Percentiles rank a stretch among this genome's conserved stretches.
These are phyloP conservation scores for Mystacornis crossleyi DNA, from an alignment of 2,113 vertebrate genomes.

Conservation along the genomic window DNA sequence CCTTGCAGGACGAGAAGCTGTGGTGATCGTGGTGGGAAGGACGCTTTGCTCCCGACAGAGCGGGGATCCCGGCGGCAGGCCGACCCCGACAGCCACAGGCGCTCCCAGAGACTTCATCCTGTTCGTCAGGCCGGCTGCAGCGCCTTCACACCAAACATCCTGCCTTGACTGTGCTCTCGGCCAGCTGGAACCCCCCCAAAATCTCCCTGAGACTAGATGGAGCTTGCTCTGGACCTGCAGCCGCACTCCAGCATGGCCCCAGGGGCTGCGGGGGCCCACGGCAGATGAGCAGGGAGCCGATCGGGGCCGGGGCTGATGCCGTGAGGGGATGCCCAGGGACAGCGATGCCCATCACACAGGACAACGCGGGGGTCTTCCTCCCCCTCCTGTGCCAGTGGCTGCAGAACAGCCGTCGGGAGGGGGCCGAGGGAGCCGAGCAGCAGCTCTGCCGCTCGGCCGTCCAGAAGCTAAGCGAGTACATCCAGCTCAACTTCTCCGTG, in stretches of 20 bases:
- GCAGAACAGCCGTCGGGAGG: conserved; percentile 67
- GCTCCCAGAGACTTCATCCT: neutral
- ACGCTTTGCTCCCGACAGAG: neutral
- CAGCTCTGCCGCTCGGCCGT: conserved; percentile 84
- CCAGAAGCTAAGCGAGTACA: conserved; percentile 91
- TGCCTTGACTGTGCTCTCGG: neutral
- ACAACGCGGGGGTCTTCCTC: conserved; percentile 89
- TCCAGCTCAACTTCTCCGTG: conserved; percentile 90
- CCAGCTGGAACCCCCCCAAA: neutral
- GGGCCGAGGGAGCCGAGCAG: conserved; percentile 67
- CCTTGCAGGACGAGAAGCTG: conserved; percentile 34
- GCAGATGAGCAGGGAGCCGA: neutral
- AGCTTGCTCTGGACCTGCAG: neutral
- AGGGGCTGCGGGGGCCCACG: neutral
- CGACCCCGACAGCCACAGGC: neutral
- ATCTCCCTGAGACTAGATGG: neutral
- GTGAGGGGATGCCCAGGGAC: conserved; percentile 71
- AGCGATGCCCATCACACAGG: conserved; percentile 94
- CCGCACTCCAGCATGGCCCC: neutral
- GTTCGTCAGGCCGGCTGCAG: neutral
- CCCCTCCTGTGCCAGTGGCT: conserved; percentile 89
- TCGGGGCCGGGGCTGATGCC: neutral
- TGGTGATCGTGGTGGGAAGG: neutral
- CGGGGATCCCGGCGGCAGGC: neutral
- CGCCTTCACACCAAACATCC: neutral